Conservation (phyloP, 2,797 vertebrate genomes). For the Schizopygopsis pylzovi region DNA sequence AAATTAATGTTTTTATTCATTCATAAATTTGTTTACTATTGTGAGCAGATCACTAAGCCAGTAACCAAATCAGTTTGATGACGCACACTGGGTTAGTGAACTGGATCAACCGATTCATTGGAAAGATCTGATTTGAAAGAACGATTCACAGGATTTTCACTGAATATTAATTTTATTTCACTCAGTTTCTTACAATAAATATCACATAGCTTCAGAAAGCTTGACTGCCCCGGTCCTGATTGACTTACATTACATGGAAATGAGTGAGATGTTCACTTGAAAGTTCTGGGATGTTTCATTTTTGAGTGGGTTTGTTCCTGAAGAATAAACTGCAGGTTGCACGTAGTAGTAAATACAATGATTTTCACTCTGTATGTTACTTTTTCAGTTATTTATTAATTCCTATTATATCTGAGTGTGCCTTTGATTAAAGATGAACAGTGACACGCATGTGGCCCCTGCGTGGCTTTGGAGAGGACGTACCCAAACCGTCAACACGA, state of each 20-base stretch:
- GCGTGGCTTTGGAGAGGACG: slow-evolving; percentile 35
- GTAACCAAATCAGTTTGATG: neutral
- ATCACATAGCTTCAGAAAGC: neutral
- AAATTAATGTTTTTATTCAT: neutral
- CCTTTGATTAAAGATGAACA: slow-evolving; percentile 39
- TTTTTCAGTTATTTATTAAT: slow-evolving; percentile 24
- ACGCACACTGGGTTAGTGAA: neutral
- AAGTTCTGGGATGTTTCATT: neutral
- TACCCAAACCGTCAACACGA: slow-evolving; percentile 47
- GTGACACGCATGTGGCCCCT: slow-evolving; percentile 41
- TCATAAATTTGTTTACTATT: neutral
- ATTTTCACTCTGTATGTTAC: neutral
- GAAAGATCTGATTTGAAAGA: neutral
- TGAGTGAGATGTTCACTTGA: neutral
- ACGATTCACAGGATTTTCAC: neutral
- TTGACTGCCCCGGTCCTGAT: neutral
- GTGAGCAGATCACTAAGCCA: neutral
- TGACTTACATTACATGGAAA: neutral
- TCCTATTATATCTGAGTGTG: slow-evolving; percentile 8
- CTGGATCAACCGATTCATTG: neutral
- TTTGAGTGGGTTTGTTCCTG: neutral
- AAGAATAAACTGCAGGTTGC: neutral
- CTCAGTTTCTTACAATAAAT: neutral
- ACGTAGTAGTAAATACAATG: neutral
- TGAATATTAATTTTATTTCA: neutral